phyloP scores from a whole-genome alignment of 2,113 vertebrate genomes.

The Dromaius novaehollandiae region DNA sequence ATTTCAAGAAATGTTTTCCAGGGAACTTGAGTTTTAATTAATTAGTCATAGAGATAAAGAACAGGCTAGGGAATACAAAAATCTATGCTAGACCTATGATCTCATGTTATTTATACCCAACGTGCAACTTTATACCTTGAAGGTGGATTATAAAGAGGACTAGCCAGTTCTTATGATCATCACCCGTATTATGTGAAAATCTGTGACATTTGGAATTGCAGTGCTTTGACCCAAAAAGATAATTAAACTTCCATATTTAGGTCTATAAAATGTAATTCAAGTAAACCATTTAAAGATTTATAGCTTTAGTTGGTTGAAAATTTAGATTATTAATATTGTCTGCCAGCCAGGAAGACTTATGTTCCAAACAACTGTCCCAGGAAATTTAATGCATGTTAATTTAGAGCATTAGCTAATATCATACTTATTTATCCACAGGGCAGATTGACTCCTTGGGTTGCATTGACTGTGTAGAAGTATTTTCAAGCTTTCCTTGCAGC shows the following conservation, averaged over 20 bases:
- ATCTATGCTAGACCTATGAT: neutral
- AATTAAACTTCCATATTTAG: neutral
- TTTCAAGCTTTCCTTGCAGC: slow-evolving; percentile 60
- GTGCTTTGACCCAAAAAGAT: neutral
- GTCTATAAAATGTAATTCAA: neutral
- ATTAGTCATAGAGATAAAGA: neutral
- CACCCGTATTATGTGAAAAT: neutral
- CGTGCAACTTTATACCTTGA: slow-evolving; percentile 35
- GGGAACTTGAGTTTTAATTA: neutral
- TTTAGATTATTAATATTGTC: neutral
- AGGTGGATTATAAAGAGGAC: neutral
- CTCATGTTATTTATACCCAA: slow-evolving; percentile 14
- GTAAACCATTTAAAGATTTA: neutral
- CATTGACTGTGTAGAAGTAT: slow-evolving; percentile 31
- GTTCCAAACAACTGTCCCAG: slow-evolving; percentile 9
- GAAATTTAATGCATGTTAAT: slow-evolving; percentile 54
- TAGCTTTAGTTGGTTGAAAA: slow-evolving; percentile 33
- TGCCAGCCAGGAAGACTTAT: slow-evolving; percentile 21
- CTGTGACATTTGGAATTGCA: neutral
- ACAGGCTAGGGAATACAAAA: neutral
- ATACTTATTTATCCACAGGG: slow-evolving; percentile 54
- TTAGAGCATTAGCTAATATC: slow-evolving; percentile 63
- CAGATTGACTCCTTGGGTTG: slow-evolving; percentile 50
- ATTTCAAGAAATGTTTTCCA: neutral
- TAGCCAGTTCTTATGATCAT: neutral